Percentiles rank a stretch among this genome's conserved stretches.
phyloP scores from a whole-genome alignment of 2,113 vertebrate species.

The Aix galericulata region DNA sequence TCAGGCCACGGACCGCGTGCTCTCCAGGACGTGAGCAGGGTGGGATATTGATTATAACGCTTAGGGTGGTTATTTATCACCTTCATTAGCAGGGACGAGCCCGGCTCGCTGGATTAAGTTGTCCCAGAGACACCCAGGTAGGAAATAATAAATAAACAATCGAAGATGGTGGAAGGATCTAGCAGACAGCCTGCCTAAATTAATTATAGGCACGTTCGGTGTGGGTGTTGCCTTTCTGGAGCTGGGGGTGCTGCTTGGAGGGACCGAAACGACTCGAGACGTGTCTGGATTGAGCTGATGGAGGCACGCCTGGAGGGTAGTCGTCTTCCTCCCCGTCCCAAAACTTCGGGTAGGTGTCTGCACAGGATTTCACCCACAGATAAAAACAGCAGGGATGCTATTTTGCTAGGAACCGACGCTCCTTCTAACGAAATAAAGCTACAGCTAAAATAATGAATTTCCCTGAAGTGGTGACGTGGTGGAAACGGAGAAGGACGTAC shows the following conservation, averaged over 20 bases:
- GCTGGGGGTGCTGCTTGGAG: background rate
- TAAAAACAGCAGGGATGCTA: background rate
- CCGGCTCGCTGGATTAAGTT: slow-evolving; percentile 21
- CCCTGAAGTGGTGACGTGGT: background rate
- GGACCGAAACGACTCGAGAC: background rate
- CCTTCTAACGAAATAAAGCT: background rate
- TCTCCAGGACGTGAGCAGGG: background rate
- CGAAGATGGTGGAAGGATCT: background rate
- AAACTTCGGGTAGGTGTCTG: background rate
- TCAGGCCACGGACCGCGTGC: background rate
- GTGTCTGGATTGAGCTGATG: background rate
- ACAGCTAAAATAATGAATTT: background rate
- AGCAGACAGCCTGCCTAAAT: slow-evolving; percentile 27
- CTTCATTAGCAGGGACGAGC: slow-evolving; percentile 49
- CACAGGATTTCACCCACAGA: background rate
- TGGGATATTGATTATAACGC: slow-evolving; percentile 45
- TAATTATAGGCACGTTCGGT: background rate
- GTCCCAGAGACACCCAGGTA: slow-evolving; percentile 49
- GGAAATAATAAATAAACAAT: slow-evolving; percentile 62
- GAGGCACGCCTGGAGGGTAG: background rate
- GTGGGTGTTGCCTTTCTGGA: slow-evolving; percentile 12
- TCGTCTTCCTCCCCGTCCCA: background rate
- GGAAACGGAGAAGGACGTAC: background rate
- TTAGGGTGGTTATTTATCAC: slow-evolving; percentile 60
- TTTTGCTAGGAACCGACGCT: background rate